These are phyloP conservation scores for Lasioglossum pauxillum DNA, from an alignment of 2,888 invertebrate species.

Conservation along the genomic window DNA sequence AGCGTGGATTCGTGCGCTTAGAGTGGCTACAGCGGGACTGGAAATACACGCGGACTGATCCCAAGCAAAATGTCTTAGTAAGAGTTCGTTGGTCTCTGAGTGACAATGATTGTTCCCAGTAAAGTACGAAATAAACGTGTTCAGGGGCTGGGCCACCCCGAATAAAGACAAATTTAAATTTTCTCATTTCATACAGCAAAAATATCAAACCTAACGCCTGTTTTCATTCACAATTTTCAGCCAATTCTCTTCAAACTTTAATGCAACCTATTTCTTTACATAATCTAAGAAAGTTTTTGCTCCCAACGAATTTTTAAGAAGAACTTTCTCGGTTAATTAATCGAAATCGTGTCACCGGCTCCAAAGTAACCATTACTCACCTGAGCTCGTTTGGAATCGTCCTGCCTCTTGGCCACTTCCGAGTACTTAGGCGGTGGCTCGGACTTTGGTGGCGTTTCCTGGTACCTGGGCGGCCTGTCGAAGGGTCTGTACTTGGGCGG, in stretches of 20 bases:
- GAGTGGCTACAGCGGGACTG: neutral
- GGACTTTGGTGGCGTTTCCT: slow-evolving; percentile 77
- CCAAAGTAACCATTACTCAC: slow-evolving; percentile 63
- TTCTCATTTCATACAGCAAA: no score
- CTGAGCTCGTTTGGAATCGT: slow-evolving; percentile 77
- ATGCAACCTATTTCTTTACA: neutral
- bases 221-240: neutral
- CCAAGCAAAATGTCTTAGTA: neutral
- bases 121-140: neutral
- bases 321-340: no score
- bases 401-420: slow-evolving; percentile 77
- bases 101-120: neutral
- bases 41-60: neutral
- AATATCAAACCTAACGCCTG: no score
- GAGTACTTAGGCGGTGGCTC: slow-evolving; percentile 81
- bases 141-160: neutral
- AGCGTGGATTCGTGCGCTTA: slow-evolving; percentile 12
- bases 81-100: neutral
- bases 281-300: neutral
- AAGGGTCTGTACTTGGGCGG: slow-evolving; percentile 80
- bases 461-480: slow-evolving; percentile 80
- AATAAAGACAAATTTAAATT: neutral
- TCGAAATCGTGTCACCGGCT: neutral
- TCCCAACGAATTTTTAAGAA: no score
- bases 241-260: neutral